These are phyloP conservation scores for Drosophila acutilabella DNA, from an alignment of 2,888 invertebrate genomes.

Conservation along the genomic window DNA sequence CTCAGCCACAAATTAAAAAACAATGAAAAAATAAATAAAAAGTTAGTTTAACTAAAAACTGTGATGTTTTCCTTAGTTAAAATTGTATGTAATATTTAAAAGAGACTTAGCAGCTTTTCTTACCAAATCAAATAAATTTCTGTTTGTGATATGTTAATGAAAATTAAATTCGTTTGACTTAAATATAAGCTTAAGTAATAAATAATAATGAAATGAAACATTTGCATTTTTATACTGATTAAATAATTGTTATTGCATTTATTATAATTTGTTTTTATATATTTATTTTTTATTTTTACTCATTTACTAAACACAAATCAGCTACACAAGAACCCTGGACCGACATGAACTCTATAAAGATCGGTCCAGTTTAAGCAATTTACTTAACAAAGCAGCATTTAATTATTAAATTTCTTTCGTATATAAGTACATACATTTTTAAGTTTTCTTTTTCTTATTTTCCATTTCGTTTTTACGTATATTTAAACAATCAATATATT, in stretches of 20 bases:
- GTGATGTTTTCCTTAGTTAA: conserved; percentile 67
- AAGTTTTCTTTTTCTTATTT: neutral
- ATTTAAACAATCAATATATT: conserved; percentile 53
- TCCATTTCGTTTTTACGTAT: conserved; percentile 21
- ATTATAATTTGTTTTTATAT: conserved; percentile 35
- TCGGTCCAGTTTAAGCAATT: conserved; percentile 60
- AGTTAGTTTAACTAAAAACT: conserved; percentile 75
- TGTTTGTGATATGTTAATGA: conserved; percentile 50
- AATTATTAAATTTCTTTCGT: conserved; percentile 13
- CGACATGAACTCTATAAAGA: conserved; percentile 13
- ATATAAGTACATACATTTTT: too few species aligned
- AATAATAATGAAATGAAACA: conserved; percentile 21
- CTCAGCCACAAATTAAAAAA: too few species aligned
- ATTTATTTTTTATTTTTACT: conserved; percentile 37
- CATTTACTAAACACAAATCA: conserved; percentile 71
- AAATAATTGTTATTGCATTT: conserved; percentile 62
- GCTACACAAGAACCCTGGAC: conserved; percentile 68
- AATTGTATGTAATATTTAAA: conserved; percentile 9
- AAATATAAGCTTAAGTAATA: conserved; percentile 2
- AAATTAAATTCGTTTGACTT: conserved; percentile 3
- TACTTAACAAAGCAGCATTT: conserved; percentile 60
- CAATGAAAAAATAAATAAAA: conserved; percentile 33
- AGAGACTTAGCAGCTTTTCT: conserved; percentile 33
- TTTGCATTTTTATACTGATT: conserved; percentile 21
- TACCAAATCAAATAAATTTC: conserved; percentile 44